Base-by-base conservation (phyloP, 2,113 vertebrate genomes). In the Tachycineta bicolor region DNA sequence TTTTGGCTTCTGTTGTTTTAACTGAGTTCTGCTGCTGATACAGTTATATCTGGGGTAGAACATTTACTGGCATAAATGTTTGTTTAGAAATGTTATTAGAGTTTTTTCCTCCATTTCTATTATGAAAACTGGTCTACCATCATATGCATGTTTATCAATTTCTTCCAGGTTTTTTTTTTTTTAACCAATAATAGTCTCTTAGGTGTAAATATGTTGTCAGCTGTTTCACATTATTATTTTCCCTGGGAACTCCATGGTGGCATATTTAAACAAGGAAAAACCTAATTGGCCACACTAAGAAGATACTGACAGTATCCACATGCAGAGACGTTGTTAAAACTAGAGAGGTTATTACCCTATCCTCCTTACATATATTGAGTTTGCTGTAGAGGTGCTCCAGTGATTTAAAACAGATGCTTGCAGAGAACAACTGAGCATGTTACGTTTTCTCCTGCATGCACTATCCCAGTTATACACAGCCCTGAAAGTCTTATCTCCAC, bases 371-470 rank as follows among this genome's bases (percentile, higher is more conserved):
- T 5, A 2, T 29, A 18, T 7, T 22, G 22, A 23, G 26, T 33
- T 94, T 83, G 28, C 47, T 85, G 0, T 33, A 33, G 26, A n/a
- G 10, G 3, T 2, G 2, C 41, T 92, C 34, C 37, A 44, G 58
- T 60, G 53, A 21, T 52, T 69, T 55, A 25, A 56, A 76, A 29
- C 19, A 55, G 68, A 17, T 65, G 17, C 50, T 83, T 26, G 25
- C 23, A 53, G 26, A 80, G 50, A 83, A 6, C 37, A 83, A 2
- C n/a, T 43, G 64, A 67, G 10, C 4, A 0, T 55, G 16, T 62
- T 80, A 3, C 0, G 0, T 86, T 71, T 89, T 86, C 56, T 53
- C 18, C 37, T 65, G 23, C 28, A 9, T 3, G 0, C 5, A 0
- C 56, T 34, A 2, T n/a, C 41, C 22, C 14, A 39, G 28, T 50